Evolutionary conservation across 2,113 vertebrate genomes (phyloP).

Genomic region (Paradisaea rubra): DNA sequence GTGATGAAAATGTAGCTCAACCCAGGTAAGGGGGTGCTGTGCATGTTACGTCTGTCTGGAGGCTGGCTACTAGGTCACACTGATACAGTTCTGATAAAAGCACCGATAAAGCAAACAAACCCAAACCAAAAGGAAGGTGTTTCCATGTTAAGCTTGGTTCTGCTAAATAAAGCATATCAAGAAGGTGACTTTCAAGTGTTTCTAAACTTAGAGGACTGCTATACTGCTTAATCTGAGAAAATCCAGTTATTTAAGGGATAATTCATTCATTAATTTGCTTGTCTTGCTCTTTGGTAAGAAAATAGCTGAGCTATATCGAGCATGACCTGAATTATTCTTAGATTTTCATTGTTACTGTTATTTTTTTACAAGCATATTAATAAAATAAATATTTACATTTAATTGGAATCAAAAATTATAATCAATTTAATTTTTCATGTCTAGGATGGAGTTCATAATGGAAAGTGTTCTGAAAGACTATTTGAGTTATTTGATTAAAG

Average conservation of each 20-base stretch:
- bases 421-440: background rate
- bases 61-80: background rate
- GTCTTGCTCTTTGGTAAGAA: background rate
- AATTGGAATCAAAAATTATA: background rate
- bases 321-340: background rate
- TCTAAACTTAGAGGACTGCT: background rate
- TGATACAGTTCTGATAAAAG: background rate
- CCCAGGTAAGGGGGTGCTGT: rapidly evolving
- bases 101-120: background rate
- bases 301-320: background rate
- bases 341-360: background rate
- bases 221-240: background rate
- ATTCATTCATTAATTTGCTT: slow-evolving; percentile 3
- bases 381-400: background rate
- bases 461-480: background rate
- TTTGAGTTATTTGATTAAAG: background rate
- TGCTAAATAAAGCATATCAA: background rate
- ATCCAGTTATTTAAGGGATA: background rate
- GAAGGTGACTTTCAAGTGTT: background rate
- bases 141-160: background rate
- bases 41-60: background rate
- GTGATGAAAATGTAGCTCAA: background rate
- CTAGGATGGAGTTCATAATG: background rate
- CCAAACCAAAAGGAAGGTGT: background rate
- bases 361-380: background rate